These are phyloP conservation scores for Macropis europaea DNA, from an alignment of 2,888 invertebrate species.

Conservation along the genomic window DNA sequence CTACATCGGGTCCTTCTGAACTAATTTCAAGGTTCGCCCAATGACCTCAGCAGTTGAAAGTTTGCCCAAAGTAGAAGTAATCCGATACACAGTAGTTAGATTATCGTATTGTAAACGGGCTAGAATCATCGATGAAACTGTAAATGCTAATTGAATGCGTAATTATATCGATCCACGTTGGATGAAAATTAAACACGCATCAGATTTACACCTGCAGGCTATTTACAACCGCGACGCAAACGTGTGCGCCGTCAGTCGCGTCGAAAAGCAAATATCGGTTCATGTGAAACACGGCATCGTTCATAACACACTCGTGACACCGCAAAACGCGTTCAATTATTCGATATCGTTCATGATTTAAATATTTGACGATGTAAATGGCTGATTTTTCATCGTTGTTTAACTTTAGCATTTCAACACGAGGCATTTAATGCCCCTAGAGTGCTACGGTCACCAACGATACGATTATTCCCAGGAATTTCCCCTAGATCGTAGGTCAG, in stretches of 20 bases:
- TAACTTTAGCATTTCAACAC: no score
- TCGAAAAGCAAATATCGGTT: conserved; percentile 2
- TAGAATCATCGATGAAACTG: not conserved
- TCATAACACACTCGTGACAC: not conserved
- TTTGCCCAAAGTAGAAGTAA: no score
- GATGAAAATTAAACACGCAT: conserved; percentile 5
- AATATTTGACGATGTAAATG: not conserved
- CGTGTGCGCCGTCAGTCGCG: not conserved
- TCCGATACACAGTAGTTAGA: no score
- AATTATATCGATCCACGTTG: not conserved
- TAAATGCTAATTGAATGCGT: not conserved
- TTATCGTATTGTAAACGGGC: no score
- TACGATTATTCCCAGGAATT: no score
- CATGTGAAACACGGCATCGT: not conserved
- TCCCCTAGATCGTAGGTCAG: no score
- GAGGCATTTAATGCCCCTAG: no score
- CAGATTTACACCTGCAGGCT: not conserved
- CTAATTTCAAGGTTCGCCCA: no score
- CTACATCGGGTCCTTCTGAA: no score
- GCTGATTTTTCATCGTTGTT: no score
- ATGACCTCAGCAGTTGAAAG: no score
- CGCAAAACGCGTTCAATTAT: not conserved
- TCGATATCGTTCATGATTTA: not conserved
- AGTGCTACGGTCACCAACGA: no score
- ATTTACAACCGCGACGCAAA: conserved; percentile 4